A percentile compares a stretch with the other conserved stretches of the same genome.
phyloP scores from a whole-genome alignment of 2,797 vertebrate genomes.

The Acrossocheilus wenchowensis region DNA sequence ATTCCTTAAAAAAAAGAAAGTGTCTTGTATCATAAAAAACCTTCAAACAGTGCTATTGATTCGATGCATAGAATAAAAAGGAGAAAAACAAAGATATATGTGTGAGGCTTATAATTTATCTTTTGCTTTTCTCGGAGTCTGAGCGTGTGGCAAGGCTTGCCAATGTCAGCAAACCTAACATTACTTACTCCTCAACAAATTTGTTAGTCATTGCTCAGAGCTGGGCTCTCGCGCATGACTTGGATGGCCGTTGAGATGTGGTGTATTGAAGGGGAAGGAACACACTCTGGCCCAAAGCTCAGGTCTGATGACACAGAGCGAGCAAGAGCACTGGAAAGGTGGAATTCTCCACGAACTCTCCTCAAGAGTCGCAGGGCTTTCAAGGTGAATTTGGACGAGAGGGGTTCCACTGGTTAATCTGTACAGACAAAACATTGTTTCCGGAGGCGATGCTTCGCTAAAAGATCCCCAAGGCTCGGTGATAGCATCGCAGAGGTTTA shows the following conservation, averaged over 20 bases:
- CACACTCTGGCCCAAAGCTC: constrained; percentile 47
- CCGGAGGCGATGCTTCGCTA: constrained; percentile 51
- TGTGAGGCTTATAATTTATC: constrained; percentile 31
- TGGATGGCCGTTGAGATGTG: constrained; percentile 39
- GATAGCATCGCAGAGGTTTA: constrained; percentile 56
- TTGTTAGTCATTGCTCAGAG: constrained; percentile 44
- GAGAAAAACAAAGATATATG: constrained; percentile 36
- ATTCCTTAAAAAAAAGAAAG: constrained; percentile 27
- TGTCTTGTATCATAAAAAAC: constrained; percentile 30
- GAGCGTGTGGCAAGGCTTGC: constrained; percentile 31
- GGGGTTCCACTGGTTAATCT: constrained; percentile 55
- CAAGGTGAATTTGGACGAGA: constrained; percentile 52
- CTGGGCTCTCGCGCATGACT: constrained; percentile 37
- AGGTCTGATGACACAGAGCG: constrained; percentile 37
- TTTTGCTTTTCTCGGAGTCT: constrained; percentile 22
- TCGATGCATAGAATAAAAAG: constrained; percentile 27
- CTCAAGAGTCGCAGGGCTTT: constrained; percentile 45
- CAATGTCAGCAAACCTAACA: constrained; percentile 49
- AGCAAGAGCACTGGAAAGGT: constrained; percentile 44
- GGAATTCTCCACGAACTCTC: constrained; percentile 39
- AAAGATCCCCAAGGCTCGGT: constrained; percentile 49
- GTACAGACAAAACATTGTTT: constrained; percentile 58
- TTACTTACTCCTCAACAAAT: constrained; percentile 39
- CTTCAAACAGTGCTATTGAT: constrained; percentile 40
- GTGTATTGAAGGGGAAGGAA: constrained; percentile 40